Percentiles rank a stretch among this genome's conserved stretches.
Conservation (phyloP, 53 echinoderm and acorn worm species). For the Antedon mediterranea region DNA sequence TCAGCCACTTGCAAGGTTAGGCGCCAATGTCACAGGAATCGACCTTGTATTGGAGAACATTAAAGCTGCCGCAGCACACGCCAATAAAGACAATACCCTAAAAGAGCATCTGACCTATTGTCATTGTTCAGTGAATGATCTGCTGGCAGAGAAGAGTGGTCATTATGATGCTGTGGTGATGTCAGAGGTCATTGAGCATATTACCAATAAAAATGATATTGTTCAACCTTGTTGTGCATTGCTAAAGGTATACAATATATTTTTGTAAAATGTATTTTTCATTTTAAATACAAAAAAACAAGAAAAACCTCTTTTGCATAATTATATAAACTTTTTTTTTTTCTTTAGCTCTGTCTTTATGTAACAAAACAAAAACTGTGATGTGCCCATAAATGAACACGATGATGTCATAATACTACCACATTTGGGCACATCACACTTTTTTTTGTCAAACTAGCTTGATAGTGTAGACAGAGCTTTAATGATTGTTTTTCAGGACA, state of each 20-base stretch:
- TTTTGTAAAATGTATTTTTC: too few relatives aligned
- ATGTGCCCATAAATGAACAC: too few relatives aligned
- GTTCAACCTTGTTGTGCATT: conserved; percentile 52
- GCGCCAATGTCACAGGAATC: conserved; percentile 79
- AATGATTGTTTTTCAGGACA: conserved; percentile 40
- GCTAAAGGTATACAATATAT: conserved; percentile 36
- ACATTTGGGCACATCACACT: too few relatives aligned
- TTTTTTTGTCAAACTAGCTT: too few relatives aligned
- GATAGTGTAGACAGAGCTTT: too few relatives aligned
- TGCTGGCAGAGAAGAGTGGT: conserved; percentile 39
- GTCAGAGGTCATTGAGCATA: conserved; percentile 95
- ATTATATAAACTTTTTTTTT: too few relatives aligned
- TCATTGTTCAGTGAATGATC: conserved; percentile 54
- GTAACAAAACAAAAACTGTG: too few relatives aligned
- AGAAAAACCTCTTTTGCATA: too few relatives aligned
- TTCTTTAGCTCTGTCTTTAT: too few relatives aligned
- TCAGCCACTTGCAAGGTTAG: conserved; percentile 81
- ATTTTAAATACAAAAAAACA: too few relatives aligned
- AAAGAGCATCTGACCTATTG: conserved; percentile 48
- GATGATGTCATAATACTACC: too few relatives aligned
- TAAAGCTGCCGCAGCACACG: conserved; percentile 47
- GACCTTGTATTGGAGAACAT: conserved; percentile 64
- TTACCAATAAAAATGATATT: conserved; percentile 45
- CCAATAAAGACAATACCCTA: conserved; percentile 58
- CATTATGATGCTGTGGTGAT: conserved; percentile 78